Conservation (phyloP, 1,140 invertebrate species). For the Hylyphantes graminicola region DNA sequence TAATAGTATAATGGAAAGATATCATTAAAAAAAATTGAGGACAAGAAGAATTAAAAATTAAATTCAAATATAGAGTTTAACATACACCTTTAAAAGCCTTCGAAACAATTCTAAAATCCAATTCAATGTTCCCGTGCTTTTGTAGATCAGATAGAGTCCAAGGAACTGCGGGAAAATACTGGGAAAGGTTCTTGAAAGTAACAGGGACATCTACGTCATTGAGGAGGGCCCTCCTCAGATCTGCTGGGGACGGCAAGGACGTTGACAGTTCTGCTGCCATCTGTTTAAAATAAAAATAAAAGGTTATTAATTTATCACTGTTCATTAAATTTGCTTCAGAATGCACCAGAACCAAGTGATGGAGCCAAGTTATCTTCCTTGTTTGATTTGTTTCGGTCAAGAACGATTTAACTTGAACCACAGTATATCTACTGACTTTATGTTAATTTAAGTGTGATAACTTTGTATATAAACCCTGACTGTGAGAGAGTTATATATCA, state of each 20-base stretch:
- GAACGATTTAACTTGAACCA: no score
- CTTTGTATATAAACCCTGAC: no score
- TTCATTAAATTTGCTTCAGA: not conserved
- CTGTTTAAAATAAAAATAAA: not conserved
- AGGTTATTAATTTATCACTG: not conserved
- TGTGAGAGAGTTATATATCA: no score
- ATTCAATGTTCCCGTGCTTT: not conserved
- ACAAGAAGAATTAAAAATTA: not conserved
- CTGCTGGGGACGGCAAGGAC: not conserved
- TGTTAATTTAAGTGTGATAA: no score
- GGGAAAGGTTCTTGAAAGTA: conserved; percentile 14
- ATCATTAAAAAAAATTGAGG: not conserved
- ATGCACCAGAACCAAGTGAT: no score
- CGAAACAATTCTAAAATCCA: conserved; percentile 33
- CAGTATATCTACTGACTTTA: no score
- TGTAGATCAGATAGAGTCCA: not conserved
- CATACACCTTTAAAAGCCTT: conserved; percentile 29
- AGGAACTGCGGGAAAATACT: conserved; percentile 6
- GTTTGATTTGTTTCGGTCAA: no score
- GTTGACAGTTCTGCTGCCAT: not conserved
- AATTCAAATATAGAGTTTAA: not conserved
- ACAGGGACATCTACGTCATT: conserved; percentile 12
- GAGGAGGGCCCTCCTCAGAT: not conserved
- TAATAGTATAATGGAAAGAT: not conserved
- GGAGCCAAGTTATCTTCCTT: no score